phyloP scores from a whole-genome alignment of 2,888 invertebrate genomes.

The Venustoraphidia nigricollis region DNA sequence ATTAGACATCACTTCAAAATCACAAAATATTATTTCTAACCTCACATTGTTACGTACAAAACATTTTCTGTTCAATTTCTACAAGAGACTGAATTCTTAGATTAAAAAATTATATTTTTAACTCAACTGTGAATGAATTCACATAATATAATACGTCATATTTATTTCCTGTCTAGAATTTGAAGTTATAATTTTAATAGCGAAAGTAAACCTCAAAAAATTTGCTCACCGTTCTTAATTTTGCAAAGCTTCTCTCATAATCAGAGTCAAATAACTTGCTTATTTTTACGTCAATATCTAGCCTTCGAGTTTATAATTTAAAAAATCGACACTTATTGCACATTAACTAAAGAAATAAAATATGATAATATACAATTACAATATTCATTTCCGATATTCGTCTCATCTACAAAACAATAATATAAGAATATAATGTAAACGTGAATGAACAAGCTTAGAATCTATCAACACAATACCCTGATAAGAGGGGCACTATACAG shows the following conservation, averaged over 20 bases:
- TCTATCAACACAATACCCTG: conserved; percentile 7
- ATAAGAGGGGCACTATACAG: conserved; percentile 4
- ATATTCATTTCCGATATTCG: conserved; percentile 5
- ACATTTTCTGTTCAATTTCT: no score
- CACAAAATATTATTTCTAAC: no score
- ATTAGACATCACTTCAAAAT: no score
- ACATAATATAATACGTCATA: no score
- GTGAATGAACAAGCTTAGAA: conserved; percentile 1
- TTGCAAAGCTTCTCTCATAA: not conserved
- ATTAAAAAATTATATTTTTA: no score
- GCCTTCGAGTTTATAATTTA: conserved; percentile 1
- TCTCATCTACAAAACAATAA: not conserved
- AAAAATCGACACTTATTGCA: conserved; percentile 3
- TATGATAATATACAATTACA: not conserved
- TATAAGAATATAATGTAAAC: not conserved
- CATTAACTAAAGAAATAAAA: not conserved
- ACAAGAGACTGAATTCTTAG: no score
- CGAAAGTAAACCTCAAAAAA: not conserved
- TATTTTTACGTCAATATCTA: not conserved
- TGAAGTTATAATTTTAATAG: not conserved
- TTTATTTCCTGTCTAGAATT: no score
- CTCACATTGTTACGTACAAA: no score
- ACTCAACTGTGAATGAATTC: no score
- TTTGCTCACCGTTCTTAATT: not conserved
- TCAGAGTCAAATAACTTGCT: conserved; percentile 2